A percentile compares a stretch with the other conserved stretches of the same genome.
Conservation (phyloP, 1,140 invertebrate genomes). For the Nixonia krombeini region DNA sequence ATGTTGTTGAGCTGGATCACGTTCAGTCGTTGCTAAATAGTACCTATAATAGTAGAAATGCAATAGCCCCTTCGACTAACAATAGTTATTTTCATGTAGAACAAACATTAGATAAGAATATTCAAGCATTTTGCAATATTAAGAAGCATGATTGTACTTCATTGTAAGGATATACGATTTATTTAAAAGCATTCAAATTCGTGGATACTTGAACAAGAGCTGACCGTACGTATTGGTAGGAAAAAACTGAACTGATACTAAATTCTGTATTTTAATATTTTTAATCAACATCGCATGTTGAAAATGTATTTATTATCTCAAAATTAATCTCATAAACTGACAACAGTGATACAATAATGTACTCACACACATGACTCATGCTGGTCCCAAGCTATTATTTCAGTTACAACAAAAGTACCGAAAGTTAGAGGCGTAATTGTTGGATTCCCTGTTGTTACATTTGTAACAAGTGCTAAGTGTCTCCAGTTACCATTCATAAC, state of each 20-base stretch:
- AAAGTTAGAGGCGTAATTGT: conserved; percentile 76
- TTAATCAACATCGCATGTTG: no score
- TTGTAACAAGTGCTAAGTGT: conserved; percentile 76
- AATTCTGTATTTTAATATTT: no score
- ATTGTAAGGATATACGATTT: no score
- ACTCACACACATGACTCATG: conserved; percentile 78
- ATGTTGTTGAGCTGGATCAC: conserved; percentile 77
- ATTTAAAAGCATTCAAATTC: no score
- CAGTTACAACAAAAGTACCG: conserved; percentile 83
- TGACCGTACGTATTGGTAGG: no score
- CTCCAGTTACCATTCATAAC: conserved; percentile 75
- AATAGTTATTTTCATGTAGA: background rate
- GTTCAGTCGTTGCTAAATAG: conserved; percentile 76
- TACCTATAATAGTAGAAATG: conserved; percentile 72
- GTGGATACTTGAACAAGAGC: no score
- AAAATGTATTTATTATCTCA: no score
- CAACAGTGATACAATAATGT: no score
- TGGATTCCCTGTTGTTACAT: conserved; percentile 51
- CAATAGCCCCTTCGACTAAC: no score
- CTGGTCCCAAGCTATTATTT: conserved; percentile 85
- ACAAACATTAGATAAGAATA: background rate
- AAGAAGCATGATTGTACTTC: background rate
- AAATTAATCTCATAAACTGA: no score
- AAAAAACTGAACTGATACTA: no score
- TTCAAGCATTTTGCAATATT: no score